Evolutionary conservation across 1,140 invertebrate species (phyloP).

Genomic region (Zaprionus gabonicus): DNA sequence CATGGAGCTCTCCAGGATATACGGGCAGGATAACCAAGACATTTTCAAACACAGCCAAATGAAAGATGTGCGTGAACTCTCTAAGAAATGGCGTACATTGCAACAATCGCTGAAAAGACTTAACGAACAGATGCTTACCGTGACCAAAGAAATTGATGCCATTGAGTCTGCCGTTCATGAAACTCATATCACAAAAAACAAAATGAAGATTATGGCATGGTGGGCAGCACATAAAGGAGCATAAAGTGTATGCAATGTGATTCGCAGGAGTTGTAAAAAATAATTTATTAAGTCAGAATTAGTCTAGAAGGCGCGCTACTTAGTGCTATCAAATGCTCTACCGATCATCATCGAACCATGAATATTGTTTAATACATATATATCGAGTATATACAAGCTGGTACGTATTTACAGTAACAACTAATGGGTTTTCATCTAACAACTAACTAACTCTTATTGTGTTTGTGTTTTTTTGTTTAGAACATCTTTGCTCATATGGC

Average conservation of each 20-base stretch:
- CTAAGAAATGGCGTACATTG: not conserved
- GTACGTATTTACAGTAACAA: constrained; percentile 61
- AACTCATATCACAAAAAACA: not conserved
- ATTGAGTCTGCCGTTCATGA: not conserved
- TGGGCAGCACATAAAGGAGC: not conserved
- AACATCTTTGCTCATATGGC: constrained; percentile 74
- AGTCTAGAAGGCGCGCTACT: constrained; percentile 67
- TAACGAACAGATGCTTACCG: not conserved
- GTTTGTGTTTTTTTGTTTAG: constrained; percentile 46
- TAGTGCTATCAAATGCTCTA: constrained; percentile 64
- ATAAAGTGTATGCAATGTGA: constrained; percentile 13
- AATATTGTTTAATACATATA: constrained; percentile 52
- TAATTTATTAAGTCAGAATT: constrained; percentile 79
- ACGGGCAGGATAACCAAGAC: not conserved
- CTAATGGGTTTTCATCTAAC: constrained; percentile 17
- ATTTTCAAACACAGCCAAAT: too few species aligned
- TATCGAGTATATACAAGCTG: constrained; percentile 26
- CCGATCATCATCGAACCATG: constrained; percentile 24
- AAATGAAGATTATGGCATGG: constrained; percentile 5
- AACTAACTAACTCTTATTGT: constrained; percentile 35
- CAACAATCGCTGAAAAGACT: not conserved
- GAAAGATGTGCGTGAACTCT: not conserved
- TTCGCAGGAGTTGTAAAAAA: constrained; percentile 40
- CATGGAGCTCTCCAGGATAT: constrained; percentile 42
- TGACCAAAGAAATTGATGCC: not conserved